These are phyloP conservation scores for Hemicentrotus pulcherrimus DNA, from an alignment of 35 echinoderm and acorn worm genomes.

Conservation along the genomic window DNA sequence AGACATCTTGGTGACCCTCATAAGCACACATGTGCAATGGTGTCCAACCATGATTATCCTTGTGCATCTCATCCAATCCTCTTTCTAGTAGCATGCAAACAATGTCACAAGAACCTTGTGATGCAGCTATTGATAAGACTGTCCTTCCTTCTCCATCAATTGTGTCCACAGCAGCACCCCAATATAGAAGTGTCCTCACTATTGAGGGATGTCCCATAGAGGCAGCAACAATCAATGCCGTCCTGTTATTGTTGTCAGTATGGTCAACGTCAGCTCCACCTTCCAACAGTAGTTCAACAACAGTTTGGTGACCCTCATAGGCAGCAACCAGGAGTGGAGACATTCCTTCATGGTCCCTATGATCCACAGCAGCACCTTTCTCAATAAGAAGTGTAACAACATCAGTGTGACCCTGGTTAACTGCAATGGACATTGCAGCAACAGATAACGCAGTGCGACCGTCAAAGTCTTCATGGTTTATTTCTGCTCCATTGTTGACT, in stretches of 20 bases:
- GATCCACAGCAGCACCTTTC: constrained; percentile 86
- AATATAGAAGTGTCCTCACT: constrained; percentile 82
- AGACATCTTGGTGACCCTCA: constrained; percentile 94
- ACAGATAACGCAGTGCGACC: constrained; percentile 94
- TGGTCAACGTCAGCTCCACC: constrained; percentile 94
- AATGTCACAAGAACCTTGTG: constrained; percentile 89
- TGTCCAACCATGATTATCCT: constrained; percentile 96
- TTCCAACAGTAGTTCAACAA: constrained; percentile 93
- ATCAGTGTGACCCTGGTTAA: constrained; percentile 89
- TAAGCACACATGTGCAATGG: constrained; percentile 95
- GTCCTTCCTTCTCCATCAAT: constrained; percentile 97
- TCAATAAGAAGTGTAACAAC: constrained; percentile 85
- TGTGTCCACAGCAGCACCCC: constrained; percentile 91
- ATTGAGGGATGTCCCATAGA: constrained; percentile 92
- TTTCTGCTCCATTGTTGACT: constrained; percentile 83
- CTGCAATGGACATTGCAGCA: constrained; percentile 95
- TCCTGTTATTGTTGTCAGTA: constrained; percentile 90
- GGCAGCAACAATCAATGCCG: constrained; percentile 90
- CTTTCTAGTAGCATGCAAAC: constrained; percentile 86
- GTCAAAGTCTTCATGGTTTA: constrained; percentile 91
- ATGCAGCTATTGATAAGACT: constrained; percentile 91
- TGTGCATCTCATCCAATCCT: constrained; percentile 98
- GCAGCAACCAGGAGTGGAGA: constrained; percentile 94
- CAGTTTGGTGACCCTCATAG: constrained; percentile 86
- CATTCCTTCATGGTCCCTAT: constrained; percentile 98